Conservation (phyloP, 2,888 invertebrate species). For the Cheilosia urbana region DNA sequence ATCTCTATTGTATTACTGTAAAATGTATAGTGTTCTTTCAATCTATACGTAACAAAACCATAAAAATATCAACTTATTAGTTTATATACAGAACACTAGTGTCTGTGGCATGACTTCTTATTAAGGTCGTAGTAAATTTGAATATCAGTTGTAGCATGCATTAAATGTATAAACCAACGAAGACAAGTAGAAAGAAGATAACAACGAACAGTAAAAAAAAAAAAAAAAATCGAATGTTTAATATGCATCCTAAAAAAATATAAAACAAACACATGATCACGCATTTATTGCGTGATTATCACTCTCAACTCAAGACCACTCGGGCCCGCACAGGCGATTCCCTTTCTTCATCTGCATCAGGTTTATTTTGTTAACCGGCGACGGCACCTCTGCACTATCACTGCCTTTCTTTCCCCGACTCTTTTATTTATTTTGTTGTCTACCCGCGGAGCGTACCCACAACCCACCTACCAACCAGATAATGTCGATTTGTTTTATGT, state of each 20-base stretch:
- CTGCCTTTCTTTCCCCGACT: conserved; percentile 11
- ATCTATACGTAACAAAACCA: no score
- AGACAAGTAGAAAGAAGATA: conserved; percentile 32
- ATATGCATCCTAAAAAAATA: conserved; percentile 32
- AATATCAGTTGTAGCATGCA: neutral
- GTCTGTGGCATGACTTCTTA: no score
- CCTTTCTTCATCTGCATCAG: conserved; percentile 35
- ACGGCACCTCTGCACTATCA: conserved; percentile 7
- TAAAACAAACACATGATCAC: conserved; percentile 57
- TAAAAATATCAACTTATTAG: no score
- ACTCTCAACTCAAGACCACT: conserved; percentile 29
- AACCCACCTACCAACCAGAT: neutral
- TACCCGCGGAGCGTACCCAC: neutral
- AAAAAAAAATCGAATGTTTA: neutral
- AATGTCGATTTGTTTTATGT: neutral
- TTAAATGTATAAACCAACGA: conserved; percentile 12
- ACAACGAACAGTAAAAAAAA: neutral
- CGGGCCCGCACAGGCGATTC: conserved; percentile 9
- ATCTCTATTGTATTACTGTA: no score
- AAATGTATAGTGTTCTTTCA: no score
- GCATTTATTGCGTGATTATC: conserved; percentile 59
- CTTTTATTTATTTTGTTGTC: neutral
- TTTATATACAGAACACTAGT: no score
- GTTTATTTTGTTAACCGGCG: conserved; percentile 10
- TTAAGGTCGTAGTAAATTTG: no score